Base-by-base conservation (phyloP, 2,888 invertebrate species). In the Malacosoma neustria region DNA sequence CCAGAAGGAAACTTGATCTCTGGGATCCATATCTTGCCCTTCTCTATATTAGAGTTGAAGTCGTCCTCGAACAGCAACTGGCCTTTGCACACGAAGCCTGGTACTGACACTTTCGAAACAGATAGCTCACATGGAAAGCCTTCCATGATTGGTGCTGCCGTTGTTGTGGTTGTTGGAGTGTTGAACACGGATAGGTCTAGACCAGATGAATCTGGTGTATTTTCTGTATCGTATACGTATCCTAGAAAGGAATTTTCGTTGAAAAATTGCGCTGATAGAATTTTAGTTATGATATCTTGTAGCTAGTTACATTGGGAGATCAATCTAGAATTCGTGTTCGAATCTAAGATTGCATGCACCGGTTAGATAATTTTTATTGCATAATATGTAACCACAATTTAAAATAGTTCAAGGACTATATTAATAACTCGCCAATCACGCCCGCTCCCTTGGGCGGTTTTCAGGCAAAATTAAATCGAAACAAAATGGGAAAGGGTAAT, bases 21-120 rank as follows among this genome's bases (percentile, higher is more conserved):
- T 9, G 84, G 74, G 4, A 73, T 85, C 90, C 89, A 91, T 14
- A 76, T 67, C n/a, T 75, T 75, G 0, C 79, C 73, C 39, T 87
- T 80, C 1, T 80, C 64, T 6, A 76, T 52, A 0, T 51, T 56
- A 3, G 53, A 50, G 36, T 86, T 76, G 49, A 92, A 92, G 34
- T 88, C 79, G 13, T 91, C 91, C 41, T 88, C 76, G 41, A 93
- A 92, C 15, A 93, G 70, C 22, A 91, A 58, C 46, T 89, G 85
- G 0, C 89, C 89, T 13, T 76, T 70, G 51, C 91, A 91, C 29
- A 86, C 60, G 13, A 70, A 72, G 0, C 73, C 74, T 11, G 74
- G 68, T 0, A 63, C 61, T 0, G 72, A 72, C 0, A 73, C 69
- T 39, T 64, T 63, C 7, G 72, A 70, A n/a, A 48, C 45, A 0